Evolutionary conservation across 2,113 vertebrate genomes (phyloP).

Genomic region (Heliornis fulica): DNA sequence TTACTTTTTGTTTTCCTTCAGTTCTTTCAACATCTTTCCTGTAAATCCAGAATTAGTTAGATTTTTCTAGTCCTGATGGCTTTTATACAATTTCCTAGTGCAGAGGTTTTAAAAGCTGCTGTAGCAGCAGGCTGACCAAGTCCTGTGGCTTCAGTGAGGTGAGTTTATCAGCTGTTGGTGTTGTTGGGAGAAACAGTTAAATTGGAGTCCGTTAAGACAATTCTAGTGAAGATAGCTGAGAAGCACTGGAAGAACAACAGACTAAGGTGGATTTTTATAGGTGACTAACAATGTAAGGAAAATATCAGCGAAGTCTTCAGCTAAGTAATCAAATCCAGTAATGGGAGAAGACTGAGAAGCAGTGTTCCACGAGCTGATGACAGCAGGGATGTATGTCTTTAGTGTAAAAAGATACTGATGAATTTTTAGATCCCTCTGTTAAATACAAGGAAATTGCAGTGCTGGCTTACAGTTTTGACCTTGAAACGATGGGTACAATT

Average conservation of each 20-base stretch:
- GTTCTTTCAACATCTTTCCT: too few relatives aligned
- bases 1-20: neutral
- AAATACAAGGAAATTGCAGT: neutral
- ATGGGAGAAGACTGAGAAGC: neutral
- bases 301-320: neutral
- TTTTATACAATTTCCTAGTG: neutral
- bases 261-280: neutral
- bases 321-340: neutral
- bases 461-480: neutral
- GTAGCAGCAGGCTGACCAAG: neutral
- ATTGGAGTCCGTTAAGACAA: neutral
- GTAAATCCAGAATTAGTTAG: neutral
- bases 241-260: neutral
- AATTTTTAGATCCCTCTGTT: neutral
- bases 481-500: neutral
- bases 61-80: neutral
- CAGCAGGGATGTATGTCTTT: neutral
- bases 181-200: neutral
- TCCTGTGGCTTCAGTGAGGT: neutral
- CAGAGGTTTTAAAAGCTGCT: neutral
- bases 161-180: neutral
- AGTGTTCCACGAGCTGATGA: neutral
- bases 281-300: neutral
- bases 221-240: neutral
- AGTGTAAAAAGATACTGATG: neutral